Conservation (phyloP, 2,797 vertebrate species). For the Tragelaphus eurycerus region DNA sequence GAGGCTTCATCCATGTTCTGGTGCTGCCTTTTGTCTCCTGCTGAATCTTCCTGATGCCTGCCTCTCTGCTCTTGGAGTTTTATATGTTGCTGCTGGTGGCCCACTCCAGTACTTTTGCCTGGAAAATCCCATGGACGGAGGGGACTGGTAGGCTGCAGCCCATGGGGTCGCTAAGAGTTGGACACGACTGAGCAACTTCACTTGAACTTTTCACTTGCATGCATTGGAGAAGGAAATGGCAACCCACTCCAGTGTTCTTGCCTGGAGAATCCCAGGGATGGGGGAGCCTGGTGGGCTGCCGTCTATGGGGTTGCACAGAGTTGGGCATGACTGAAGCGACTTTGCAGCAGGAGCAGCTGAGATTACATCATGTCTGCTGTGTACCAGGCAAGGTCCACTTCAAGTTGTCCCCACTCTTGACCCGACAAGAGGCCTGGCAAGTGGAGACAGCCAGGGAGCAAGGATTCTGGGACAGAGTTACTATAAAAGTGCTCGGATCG, state of each 20-base stretch:
- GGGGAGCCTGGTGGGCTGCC: too few species aligned
- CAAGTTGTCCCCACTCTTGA: background rate
- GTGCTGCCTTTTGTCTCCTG: background rate
- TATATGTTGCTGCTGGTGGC: background rate
- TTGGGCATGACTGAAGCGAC: too few species aligned
- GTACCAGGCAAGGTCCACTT: background rate
- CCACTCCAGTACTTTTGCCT: too few species aligned
- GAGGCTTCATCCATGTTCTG: background rate
- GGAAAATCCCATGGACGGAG: too few species aligned
- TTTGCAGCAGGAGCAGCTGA: background rate
- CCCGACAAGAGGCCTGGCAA: background rate
- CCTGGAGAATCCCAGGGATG: too few species aligned
- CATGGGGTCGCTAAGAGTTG: fast-evolving
- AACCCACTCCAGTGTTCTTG: too few species aligned
- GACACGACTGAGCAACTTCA: too few species aligned
- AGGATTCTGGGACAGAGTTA: background rate
- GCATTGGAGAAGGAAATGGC: too few species aligned
- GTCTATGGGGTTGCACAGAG: too few species aligned
- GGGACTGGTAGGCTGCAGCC: too few species aligned
- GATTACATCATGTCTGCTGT: background rate
- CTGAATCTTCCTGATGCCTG: background rate
- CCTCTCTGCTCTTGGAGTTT: background rate
- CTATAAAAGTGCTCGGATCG: background rate
- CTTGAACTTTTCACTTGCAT: too few species aligned
- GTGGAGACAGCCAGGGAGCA: background rate